A percentile compares a stretch with the other conserved stretches of the same genome.
These are phyloP conservation scores for Caradrina kadenii DNA, from an alignment of 2,888 invertebrate species.

Conservation along the genomic window DNA sequence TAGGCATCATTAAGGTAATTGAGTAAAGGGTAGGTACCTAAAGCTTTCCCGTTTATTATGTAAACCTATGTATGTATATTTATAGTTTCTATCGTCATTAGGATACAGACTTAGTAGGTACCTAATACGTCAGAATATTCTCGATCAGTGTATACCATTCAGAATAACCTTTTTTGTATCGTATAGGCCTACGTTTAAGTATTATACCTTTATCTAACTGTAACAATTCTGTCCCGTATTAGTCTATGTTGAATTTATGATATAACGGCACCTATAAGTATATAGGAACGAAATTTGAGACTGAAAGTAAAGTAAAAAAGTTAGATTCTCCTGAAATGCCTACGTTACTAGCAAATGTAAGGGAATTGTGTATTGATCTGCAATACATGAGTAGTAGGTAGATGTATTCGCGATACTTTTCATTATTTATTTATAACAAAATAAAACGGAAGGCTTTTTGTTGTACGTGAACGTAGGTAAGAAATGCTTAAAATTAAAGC, in stretches of 20 bases:
- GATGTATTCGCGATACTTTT: constrained; percentile 20
- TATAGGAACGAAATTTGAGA: constrained; percentile 72
- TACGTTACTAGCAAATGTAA: constrained; percentile 45
- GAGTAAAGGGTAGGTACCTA: too few species aligned
- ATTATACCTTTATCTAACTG: constrained; percentile 7
- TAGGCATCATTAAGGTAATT: too few species aligned
- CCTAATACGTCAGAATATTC: neutral
- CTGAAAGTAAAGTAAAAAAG: constrained; percentile 65
- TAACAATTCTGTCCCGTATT: constrained; percentile 65
- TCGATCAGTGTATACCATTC: constrained; percentile 14
- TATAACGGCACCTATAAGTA: constrained; percentile 28
- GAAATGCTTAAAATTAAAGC: neutral
- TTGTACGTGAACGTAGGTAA: neutral
- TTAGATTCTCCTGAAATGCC: constrained; percentile 48
- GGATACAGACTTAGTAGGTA: neutral
- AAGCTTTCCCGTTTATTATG: neutral
- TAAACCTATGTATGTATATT: neutral
- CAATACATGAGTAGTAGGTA: constrained; percentile 12
- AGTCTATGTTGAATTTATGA: constrained; percentile 38
- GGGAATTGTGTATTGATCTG: constrained; percentile 26
- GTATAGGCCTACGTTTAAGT: constrained; percentile 13
- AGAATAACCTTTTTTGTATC: neutral
- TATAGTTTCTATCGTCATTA: neutral
- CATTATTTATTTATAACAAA: neutral
- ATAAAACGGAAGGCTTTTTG: neutral